phyloP scores from a whole-genome alignment of 2,113 vertebrate genomes.

The Toxostoma redivivum region DNA sequence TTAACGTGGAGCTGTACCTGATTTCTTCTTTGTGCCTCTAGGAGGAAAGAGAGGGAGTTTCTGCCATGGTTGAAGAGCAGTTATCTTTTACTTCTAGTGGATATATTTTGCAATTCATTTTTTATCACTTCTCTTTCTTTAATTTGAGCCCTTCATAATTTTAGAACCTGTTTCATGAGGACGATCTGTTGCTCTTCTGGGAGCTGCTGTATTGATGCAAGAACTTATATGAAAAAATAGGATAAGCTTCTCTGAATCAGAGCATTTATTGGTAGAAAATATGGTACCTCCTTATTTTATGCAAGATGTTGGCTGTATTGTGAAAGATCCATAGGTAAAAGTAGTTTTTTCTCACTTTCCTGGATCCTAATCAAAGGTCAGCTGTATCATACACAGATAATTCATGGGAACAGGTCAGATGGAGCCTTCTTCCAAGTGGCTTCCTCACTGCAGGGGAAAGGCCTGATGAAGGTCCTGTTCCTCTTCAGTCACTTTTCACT shows the following conservation, averaged over 20 bases:
- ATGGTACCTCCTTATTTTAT: not conserved
- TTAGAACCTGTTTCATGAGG: not conserved
- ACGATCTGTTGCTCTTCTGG: not conserved
- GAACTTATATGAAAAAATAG: not conserved
- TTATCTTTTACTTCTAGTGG: not conserved
- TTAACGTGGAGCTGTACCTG: not conserved
- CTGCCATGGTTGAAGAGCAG: not conserved
- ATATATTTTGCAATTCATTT: not conserved
- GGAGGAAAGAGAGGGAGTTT: not conserved
- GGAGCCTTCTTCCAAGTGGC: not conserved
- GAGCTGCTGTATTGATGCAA: not conserved
- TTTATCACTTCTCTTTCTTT: not conserved
- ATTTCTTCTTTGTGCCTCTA: not conserved
- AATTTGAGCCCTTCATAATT: not conserved
- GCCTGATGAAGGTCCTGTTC: not conserved
- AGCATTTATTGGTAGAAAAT: not conserved
- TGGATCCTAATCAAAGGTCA: not conserved
- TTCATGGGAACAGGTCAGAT: not conserved
- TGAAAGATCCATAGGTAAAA: not conserved
- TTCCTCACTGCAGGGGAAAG: not conserved
- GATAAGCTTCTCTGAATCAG: not conserved
- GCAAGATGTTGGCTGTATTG: not conserved
- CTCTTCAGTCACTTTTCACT: not conserved
- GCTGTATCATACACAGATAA: not conserved
- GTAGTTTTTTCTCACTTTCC: not conserved